A percentile compares a stretch with the other conserved stretches of the same genome.
These are phyloP conservation scores for Drosophila mayaguana DNA, from an alignment of 2,888 invertebrate genomes.

Conservation along the genomic window DNA sequence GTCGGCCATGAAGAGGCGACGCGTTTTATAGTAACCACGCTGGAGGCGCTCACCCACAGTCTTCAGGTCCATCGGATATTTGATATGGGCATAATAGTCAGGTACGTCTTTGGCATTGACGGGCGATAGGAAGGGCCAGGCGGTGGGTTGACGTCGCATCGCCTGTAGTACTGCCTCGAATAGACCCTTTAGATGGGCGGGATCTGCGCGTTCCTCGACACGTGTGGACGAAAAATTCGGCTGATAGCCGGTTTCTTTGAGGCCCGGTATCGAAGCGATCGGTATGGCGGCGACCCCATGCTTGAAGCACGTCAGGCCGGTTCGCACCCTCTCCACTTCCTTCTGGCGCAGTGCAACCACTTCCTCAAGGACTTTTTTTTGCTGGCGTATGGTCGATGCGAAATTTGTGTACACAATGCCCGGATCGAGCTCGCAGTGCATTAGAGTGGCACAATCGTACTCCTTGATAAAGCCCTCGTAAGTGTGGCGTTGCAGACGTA, in stretches of 20 bases:
- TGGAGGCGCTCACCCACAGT: conserved; percentile 83
- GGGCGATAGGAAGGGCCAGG: conserved; percentile 98
- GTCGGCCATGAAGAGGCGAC: conserved; percentile 96
- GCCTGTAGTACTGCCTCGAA: conserved; percentile 89
- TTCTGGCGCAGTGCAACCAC: conserved; percentile 94
- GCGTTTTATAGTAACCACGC: conserved; percentile 91
- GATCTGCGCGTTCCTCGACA: conserved; percentile 84
- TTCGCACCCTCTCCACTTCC: conserved; percentile 91
- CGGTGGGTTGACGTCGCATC: conserved; percentile 91
- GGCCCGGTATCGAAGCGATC: conserved; percentile 94
- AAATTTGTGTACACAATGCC: conserved; percentile 97
- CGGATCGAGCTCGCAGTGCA: conserved; percentile 98
- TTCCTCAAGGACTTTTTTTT: conserved; percentile 91
- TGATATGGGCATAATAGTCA: conserved; percentile 98
- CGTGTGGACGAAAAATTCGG: conserved; percentile 87
- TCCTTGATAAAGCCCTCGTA: conserved; percentile 98
- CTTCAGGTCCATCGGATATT: conserved; percentile 96
- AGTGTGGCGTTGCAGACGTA: conserved; percentile 91
- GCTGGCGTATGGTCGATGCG: conserved; percentile 90
- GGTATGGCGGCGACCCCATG: conserved; percentile 94
- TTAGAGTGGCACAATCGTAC: conserved; percentile 98
- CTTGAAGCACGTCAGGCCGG: conserved; percentile 94
- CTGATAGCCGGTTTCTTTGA: conserved; percentile 93
- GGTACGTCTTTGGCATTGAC: conserved; percentile 95
- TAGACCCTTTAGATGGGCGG: conserved; percentile 88